These are phyloP conservation scores for Ectropis grisescens DNA, from an alignment of 1,140 invertebrate species.

Conservation along the genomic window DNA sequence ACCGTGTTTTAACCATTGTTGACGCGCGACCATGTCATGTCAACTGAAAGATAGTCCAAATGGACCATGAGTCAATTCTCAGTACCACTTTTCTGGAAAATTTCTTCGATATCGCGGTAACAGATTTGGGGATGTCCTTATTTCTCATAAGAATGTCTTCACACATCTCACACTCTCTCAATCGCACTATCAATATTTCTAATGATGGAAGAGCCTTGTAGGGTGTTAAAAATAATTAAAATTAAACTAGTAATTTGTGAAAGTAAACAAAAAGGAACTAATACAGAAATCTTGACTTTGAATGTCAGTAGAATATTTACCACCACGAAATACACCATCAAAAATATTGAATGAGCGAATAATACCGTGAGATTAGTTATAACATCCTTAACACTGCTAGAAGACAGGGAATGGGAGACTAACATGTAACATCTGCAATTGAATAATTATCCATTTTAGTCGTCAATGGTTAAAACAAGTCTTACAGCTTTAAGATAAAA, in stretches of 20 bases:
- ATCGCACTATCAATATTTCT: too few relatives aligned
- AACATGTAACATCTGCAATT: constrained; percentile 51
- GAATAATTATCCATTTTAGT: constrained; percentile 61
- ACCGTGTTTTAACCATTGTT: constrained; percentile 70
- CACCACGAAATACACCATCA: too few relatives aligned
- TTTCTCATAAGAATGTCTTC: constrained; percentile 69
- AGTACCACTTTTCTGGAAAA: constrained; percentile 53
- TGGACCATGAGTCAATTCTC: constrained; percentile 42
- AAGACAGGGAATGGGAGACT: constrained; percentile 36
- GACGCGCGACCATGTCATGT: constrained; percentile 60
- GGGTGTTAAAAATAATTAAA: too few relatives aligned
- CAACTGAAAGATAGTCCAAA: constrained; percentile 64
- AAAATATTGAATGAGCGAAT: too few relatives aligned
- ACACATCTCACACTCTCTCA: too few relatives aligned
- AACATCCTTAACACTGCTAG: constrained; percentile 21
- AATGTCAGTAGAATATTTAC: too few relatives aligned
- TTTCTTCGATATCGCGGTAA: constrained; percentile 36
- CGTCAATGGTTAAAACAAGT: constrained; percentile 69
- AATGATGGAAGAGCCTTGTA: too few relatives aligned
- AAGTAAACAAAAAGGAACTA: too few relatives aligned
- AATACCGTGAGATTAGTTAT: too few relatives aligned
- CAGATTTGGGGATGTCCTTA: constrained; percentile 31
- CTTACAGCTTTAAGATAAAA: constrained; percentile 60
- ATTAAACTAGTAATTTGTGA: too few relatives aligned
- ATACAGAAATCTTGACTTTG: too few relatives aligned